A percentile compares a stretch with the other conserved stretches of the same genome.
Conservation (phyloP, 2,888 invertebrate species). For the Imbricaverruca yamaguchii region DNA sequence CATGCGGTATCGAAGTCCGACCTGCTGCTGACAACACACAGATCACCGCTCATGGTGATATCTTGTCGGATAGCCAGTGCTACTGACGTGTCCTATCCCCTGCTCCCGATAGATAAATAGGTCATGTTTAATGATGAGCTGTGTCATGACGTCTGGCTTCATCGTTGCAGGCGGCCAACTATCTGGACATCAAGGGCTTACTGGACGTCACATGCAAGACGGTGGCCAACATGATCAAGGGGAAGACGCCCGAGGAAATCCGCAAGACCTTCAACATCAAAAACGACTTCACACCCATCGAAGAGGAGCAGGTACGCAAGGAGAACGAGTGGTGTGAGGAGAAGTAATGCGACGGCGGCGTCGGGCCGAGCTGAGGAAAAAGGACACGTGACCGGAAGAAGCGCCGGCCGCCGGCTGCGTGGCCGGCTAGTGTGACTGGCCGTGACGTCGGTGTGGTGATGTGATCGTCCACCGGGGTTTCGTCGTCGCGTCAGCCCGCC, state of each 20-base stretch:
- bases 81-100: too few relatives aligned
- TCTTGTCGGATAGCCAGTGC: too few relatives aligned
- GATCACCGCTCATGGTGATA: too few relatives aligned
- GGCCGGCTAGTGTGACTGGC: too few relatives aligned
- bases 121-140: too few relatives aligned
- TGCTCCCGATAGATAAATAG: too few relatives aligned
- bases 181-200: slow-evolving; percentile 82
- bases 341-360: slow-evolving; percentile 48
- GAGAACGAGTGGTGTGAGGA: slow-evolving; percentile 94
- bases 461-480: too few relatives aligned
- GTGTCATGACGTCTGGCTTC: background rate
- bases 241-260: slow-evolving; percentile 95
- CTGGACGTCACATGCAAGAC: slow-evolving; percentile 97
- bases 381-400: slow-evolving; percentile 43
- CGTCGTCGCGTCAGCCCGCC: too few relatives aligned
- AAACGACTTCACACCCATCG: slow-evolving; percentile 90
- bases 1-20: too few relatives aligned
- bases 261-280: slow-evolving; percentile 95
- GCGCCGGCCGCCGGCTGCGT: slow-evolving; percentile 40
- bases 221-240: slow-evolving; percentile 97
- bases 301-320: slow-evolving; percentile 96
- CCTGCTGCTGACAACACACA: too few relatives aligned
- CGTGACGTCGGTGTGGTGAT: too few relatives aligned
- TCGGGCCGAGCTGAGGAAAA: slow-evolving; percentile 39
- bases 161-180: slow-evolving; percentile 69